Evolutionary conservation across 2,797 vertebrate species (phyloP).

Genomic region (Paratrypauchen microcephalus): DNA sequence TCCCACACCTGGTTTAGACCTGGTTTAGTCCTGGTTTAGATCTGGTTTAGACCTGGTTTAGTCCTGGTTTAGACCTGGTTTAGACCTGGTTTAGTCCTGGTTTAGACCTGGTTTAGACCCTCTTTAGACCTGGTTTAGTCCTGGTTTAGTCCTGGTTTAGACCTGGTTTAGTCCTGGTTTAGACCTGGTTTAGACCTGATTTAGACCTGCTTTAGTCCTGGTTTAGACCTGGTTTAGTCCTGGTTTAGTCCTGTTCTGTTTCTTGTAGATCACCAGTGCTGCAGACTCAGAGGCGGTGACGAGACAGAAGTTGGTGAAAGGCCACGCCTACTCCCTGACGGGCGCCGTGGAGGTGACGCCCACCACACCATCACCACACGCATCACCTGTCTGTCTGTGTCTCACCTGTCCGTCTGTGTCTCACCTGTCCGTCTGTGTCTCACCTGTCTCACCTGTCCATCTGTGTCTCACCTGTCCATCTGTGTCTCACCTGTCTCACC

Average conservation of each 20-base stretch:
- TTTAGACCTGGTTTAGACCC: too few species aligned
- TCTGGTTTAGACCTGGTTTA: too few species aligned
- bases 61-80: too few species aligned
- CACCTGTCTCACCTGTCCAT: too few species aligned
- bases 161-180: too few species aligned
- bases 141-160: neutral
- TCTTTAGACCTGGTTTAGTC: neutral
- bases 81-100: too few species aligned
- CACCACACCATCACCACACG: neutral
- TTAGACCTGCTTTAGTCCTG: neutral
- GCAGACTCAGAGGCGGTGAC: slow-evolving; percentile 89
- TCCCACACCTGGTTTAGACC: neutral
- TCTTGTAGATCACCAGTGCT: slow-evolving; percentile 81
- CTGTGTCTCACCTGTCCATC: too few species aligned
- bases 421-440: too few species aligned
- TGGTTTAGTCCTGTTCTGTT: neutral
- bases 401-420: too few species aligned
- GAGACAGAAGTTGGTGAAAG: slow-evolving; percentile 90
- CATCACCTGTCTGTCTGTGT: too few species aligned
- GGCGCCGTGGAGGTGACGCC: slow-evolving; percentile 81
- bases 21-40: neutral
- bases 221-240: neutral
- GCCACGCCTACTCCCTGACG: slow-evolving; percentile 92
- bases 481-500: too few species aligned
- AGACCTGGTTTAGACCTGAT: neutral